Evolutionary conservation across 2,113 vertebrate genomes (phyloP), one percentile per base, ranked within the genome.

Genomic region (Malurus elegans): DNA sequence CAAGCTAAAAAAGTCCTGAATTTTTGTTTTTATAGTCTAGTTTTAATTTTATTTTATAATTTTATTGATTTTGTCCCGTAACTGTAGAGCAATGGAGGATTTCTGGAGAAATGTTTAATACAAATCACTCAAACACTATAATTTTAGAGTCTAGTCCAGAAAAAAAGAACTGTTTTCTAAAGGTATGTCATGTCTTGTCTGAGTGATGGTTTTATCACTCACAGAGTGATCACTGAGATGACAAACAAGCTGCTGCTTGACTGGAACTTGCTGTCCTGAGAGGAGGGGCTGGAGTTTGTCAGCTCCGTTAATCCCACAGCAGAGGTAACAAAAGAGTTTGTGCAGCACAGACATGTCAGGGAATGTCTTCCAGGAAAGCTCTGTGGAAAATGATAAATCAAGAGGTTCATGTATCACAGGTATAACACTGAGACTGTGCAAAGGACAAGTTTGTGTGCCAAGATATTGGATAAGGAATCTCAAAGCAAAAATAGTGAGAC

Each of bases 211-310:
- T 81, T 71, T 89, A 54, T 90, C 90, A 88, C 25, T 90, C 83
- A 79, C 10, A 57, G 53, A 56, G 48, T 36, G 64, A 76, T 83
- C 64, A 42, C 45, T 45, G 65, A 51, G 53, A 57, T 29, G 61
- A 72, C 44, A 79, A 93, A 94, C 79, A 90, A 94, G 86, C 91
- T 95, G 88, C 86, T 94, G 78, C 88, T 86, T 96, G 94, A 96
- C 88, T 47, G 67, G 70, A 83, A 73, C 70, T 86, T 53, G 56
- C 54, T 92, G 89, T 89, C 75, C 64, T 23, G 26, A 44, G 40
- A 93, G 93, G 78, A 94, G 74, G 67, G 87, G 81, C 66, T 54
- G 5, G 10, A 79, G 50, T 54, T 65, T 95, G 84, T 86, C 85
- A 93, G 3, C 62, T 29, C 47, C 10, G 0, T 32, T 93, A 93